phyloP scores from a whole-genome alignment of 2,113 vertebrate genomes.

The Morone chrysops region DNA sequence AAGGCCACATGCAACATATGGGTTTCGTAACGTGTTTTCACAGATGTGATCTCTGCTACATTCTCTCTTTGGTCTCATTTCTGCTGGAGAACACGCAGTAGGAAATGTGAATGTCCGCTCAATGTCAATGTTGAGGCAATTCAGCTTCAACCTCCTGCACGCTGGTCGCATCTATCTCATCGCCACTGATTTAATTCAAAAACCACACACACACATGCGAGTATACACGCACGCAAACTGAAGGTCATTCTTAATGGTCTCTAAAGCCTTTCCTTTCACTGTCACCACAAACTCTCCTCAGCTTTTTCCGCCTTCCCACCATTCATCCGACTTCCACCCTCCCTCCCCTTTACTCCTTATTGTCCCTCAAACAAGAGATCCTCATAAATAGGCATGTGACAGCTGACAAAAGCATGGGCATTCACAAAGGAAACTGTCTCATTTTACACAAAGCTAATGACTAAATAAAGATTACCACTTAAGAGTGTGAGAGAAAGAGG shows the following conservation, averaged over 20 bases:
- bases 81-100: conserved; percentile 17
- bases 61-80: conserved; percentile 40
- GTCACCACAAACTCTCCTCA: conserved; percentile 54
- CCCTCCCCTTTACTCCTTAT: conserved; percentile 41
- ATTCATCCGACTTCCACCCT: conserved; percentile 45
- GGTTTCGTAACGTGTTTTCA: conserved; percentile 60
- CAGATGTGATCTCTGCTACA: conserved; percentile 53
- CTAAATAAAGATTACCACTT: conserved; percentile 76
- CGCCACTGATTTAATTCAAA: conserved; percentile 48
- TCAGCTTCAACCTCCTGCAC: conserved; percentile 23
- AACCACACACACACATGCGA: neutral
- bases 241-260: conserved; percentile 74
- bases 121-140: conserved; percentile 53
- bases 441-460: conserved; percentile 79
- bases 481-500: conserved; percentile 55
- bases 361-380: conserved; percentile 73
- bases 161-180: conserved; percentile 56
- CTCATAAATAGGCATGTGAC: conserved; percentile 80
- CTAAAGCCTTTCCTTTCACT: conserved; percentile 61
- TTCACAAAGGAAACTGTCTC: conserved; percentile 69
- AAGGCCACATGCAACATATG: conserved; percentile 44
- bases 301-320: conserved; percentile 54
- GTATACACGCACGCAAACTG: conserved; percentile 30
- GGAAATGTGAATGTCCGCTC: conserved; percentile 51
- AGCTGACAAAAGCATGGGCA: conserved; percentile 71